Percentiles rank a stretch among this genome's conserved stretches.
These are phyloP conservation scores for human DNA, from an alignment of 2,113 vertebrate species.

Conservation along the genomic window DNA sequence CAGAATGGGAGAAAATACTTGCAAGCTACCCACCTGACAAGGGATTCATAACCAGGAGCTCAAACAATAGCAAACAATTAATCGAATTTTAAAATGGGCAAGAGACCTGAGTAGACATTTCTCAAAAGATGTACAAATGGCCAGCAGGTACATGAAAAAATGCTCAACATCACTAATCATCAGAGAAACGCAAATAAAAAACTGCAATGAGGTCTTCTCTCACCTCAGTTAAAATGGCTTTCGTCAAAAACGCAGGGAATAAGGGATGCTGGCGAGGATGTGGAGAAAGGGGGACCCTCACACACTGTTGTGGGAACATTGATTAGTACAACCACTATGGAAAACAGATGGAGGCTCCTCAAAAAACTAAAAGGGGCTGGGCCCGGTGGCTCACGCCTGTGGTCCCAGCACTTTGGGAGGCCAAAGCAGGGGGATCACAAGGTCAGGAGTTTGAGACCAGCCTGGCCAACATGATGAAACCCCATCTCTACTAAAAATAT, in stretches of 20 bases:
- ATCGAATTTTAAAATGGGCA: too few species aligned
- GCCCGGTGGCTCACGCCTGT: too few species aligned
- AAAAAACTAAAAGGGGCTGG: not conserved
- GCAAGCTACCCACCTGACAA: too few species aligned
- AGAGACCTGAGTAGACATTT: too few species aligned
- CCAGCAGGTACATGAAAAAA: not conserved
- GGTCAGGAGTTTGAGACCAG: too few species aligned
- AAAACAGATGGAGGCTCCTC: not conserved
- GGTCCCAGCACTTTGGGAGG: too few species aligned
- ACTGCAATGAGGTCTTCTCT: not conserved
- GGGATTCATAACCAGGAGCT: too few species aligned
- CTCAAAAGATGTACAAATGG: not conserved
- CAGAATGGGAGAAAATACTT: too few species aligned
- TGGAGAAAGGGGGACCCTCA: not conserved
- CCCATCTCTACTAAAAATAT: too few species aligned
- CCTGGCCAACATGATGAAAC: too few species aligned
- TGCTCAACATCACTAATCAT: not conserved
- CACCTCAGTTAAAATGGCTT: not conserved
- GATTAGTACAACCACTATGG: not conserved
- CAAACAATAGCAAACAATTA: too few species aligned
- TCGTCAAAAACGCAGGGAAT: not conserved
- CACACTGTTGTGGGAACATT: not conserved
- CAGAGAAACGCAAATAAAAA: not conserved
- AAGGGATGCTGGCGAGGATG: not conserved
- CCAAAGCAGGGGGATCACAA: too few species aligned